Conservation (phyloP, 2,113 vertebrate species). For the Hypanus sabinus region DNA sequence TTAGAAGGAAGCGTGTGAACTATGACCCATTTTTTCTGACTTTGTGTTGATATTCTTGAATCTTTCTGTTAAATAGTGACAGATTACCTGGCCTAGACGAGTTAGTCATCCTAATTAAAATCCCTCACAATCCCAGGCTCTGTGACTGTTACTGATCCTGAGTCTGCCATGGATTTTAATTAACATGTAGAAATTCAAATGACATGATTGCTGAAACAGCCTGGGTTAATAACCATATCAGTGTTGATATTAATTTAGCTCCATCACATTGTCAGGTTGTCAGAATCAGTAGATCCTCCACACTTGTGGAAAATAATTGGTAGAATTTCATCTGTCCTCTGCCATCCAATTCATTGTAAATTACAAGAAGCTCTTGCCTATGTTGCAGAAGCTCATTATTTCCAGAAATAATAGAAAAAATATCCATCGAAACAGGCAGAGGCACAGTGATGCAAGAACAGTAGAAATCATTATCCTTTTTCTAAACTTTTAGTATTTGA, state of each 20-base stretch:
- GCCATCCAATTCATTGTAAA: background rate
- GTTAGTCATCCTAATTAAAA: constrained; percentile 17
- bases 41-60: constrained; percentile 11
- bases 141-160: background rate
- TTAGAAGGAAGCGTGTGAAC: background rate
- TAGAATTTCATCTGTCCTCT: background rate
- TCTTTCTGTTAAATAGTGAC: background rate
- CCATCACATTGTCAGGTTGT: constrained; percentile 12
- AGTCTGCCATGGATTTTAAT: constrained; percentile 5
- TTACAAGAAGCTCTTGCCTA: background rate
- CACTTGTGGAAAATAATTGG: constrained; percentile 30
- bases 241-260: constrained; percentile 31
- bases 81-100: background rate
- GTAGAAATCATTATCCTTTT: background rate
- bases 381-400: constrained; percentile 16
- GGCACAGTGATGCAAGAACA: background rate
- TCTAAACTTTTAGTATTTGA: constrained; percentile 1
- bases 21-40: background rate
- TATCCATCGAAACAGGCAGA: background rate
- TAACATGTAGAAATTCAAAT: constrained; percentile 18
- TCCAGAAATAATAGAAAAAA: background rate
- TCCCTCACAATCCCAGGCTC: background rate
- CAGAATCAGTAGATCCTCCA: background rate
- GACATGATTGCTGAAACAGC: constrained; percentile 16
- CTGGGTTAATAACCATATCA: background rate